Base-by-base conservation (phyloP, 2,797 vertebrate genomes). In the Sebastes diaconus region DNA sequence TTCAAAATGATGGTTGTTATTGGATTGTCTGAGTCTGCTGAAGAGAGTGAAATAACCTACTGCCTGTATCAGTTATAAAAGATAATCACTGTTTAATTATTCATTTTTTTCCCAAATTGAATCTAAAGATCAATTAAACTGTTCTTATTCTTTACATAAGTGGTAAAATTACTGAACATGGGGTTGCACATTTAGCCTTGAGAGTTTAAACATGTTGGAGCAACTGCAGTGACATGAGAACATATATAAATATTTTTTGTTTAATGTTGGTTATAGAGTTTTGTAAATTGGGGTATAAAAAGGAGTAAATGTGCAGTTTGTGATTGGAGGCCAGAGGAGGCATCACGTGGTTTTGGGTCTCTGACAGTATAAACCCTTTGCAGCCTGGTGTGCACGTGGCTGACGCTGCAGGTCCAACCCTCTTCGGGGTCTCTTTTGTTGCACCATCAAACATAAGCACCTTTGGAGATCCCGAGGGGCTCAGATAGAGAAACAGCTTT, bases 341-440 rank as follows among this genome's bases (percentile, higher is more conserved):
- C 90, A 85, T 99, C 97, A 98, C 97, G 97, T 98, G 98, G 95
- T 93, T 86, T 94, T 94, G 94, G 97, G 96, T 96, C 96, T 89
- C 81, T 93, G 92, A 94, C 94, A 92, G 92, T 83, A 87, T 96
- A 97, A 97, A 97, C 96, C 96, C 94, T 88, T 85, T 92, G 93
- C 34, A 96, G 95, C 92, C 91, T 95, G 96, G 95, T 93, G 92
- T 96, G 95, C 96, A 97, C 96, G 96, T 97, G 97, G 98, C 97
- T 97, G 96, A 98, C 96, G 96, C 94, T 95, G 84, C 82, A 96
- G 96, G 97, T 97, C 97, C 98, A 97, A 94, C 97, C 97, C 97
- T 98, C 97, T 97, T 95, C 95, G 84, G 97, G 97, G 96, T 98
- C 97, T 97, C 98, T 96, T 98, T 98, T 98, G 98, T 99, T 97